A percentile compares a stretch with the other conserved stretches of the same genome.
Evolutionary conservation across 1,140 invertebrate species (phyloP).

Genomic region (Choristoneura fumiferana): DNA sequence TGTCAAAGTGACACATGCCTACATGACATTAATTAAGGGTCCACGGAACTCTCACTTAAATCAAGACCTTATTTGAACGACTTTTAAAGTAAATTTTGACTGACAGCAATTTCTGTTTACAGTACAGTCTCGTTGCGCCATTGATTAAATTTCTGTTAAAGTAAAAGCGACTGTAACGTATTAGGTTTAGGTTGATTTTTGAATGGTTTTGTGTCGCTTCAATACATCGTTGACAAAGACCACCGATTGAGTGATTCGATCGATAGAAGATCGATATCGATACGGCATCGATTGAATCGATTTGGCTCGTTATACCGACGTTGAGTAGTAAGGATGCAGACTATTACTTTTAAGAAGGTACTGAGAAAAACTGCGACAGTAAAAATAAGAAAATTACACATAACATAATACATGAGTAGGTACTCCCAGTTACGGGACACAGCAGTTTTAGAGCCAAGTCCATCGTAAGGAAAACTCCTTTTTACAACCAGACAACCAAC

Average conservation of each 20-base stretch:
- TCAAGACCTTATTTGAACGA: neutral
- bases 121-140: neutral
- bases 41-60: neutral
- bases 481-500: too few relatives aligned
- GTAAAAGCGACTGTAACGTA: slow-evolving; percentile 5
- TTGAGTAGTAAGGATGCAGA: slow-evolving; percentile 31
- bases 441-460: too few relatives aligned
- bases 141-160: neutral
- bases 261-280: slow-evolving; percentile 42
- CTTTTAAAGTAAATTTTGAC: slow-evolving; percentile 8
- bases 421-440: too few relatives aligned
- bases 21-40: slow-evolving; percentile 48
- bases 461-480: too few relatives aligned
- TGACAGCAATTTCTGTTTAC: slow-evolving; percentile 6
- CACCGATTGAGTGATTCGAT: slow-evolving; percentile 50
- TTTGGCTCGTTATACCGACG: slow-evolving; percentile 42
- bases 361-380: slow-evolving; percentile 2
- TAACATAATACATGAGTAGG: too few relatives aligned
- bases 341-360: slow-evolving; percentile 7
- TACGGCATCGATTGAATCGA: slow-evolving; percentile 33
- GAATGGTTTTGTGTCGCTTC: slow-evolving; percentile 32
- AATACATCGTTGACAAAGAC: slow-evolving; percentile 44
- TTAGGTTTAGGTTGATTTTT: slow-evolving; percentile 24
- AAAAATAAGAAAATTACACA: too few relatives aligned
- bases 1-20: slow-evolving; percentile 41